A percentile compares a stretch with the other conserved stretches of the same genome.
Evolutionary conservation across 35 echinoderm and acorn worm genomes (phyloP).

Genomic region (Strongylocentrotus purpuratus): DNA sequence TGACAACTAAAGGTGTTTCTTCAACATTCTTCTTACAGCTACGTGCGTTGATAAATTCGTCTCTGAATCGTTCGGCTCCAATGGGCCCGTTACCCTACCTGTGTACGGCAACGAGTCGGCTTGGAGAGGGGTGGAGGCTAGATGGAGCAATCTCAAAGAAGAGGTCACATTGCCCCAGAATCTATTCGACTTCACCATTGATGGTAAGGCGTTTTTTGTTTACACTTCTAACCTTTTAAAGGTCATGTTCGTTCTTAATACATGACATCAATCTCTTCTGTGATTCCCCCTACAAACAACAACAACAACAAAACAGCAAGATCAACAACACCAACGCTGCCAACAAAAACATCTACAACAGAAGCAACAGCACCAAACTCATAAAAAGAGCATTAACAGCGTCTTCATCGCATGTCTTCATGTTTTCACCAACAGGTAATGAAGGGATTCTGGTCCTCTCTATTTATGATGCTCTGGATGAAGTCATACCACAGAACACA

Average conservation of each 20-base stretch:
- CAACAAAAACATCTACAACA: no score
- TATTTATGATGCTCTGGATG: slow-evolving; percentile 29
- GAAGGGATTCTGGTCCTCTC: slow-evolving; percentile 23
- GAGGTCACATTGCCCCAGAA: neutral
- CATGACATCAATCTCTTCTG: no score
- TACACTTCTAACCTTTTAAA: no score
- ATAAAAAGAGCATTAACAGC: no score
- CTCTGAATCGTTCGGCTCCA: neutral
- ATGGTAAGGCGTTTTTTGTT: neutral
- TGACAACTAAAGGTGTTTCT: no score
- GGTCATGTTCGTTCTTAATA: no score
- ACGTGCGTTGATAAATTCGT: slow-evolving; percentile 32
- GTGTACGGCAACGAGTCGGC: neutral
- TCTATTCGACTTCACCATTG: slow-evolving; percentile 28
- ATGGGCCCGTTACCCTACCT: neutral
- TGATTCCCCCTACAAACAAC: no score
- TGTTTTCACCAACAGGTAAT: neutral
- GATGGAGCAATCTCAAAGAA: slow-evolving; percentile 27
- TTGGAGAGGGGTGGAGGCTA: neutral
- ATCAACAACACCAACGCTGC: no score
- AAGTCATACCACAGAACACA: slow-evolving; percentile 28
- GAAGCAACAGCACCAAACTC: no score
- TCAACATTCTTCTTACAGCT: neutral
- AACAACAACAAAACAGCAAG: no score
- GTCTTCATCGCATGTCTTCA: neutral